Conservation (phyloP, 2,113 vertebrate species). For the zebrafish (Danio rerio) region GRCz12tu NC_133180.1:69805501-69806000, state of each 20-base stretch:
- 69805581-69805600: conserved; percentile 21
- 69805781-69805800: neutral
- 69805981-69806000: no score
- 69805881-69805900: neutral
- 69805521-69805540: neutral
- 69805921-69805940: no score
- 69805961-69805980: no score
- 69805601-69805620: conserved; percentile 17
- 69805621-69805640: conserved; percentile 2
- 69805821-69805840: neutral
- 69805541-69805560: neutral
- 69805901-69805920: neutral
- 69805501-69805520: no score
- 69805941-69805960: no score
- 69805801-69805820: conserved; percentile 13
- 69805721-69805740: conserved; percentile 43
- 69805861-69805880: neutral
- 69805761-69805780: conserved; percentile 37
- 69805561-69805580: neutral
- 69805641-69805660: conserved; percentile 33
- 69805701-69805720: conserved; percentile 42
- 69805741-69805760: conserved; percentile 32
- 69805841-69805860: neutral
- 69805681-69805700: conserved; percentile 53
- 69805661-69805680: conserved; percentile 40